Conservation (phyloP, 2,797 vertebrate genomes). For the Loris lydekkerianus region DNA sequence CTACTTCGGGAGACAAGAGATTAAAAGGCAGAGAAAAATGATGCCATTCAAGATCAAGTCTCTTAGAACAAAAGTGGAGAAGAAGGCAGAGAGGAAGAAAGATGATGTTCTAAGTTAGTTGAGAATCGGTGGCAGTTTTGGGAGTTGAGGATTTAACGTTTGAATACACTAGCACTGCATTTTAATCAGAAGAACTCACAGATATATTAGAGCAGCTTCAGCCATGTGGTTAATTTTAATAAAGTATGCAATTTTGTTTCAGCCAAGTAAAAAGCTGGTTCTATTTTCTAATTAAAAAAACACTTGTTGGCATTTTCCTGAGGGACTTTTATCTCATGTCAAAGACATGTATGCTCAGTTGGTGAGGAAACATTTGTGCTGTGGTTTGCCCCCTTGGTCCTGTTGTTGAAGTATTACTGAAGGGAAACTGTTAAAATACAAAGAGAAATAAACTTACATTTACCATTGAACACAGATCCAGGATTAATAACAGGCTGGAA, state of each 20-base stretch:
- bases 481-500: constrained; percentile 62
- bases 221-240: constrained; percentile 9
- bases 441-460: constrained; percentile 58
- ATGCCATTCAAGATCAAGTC: not conserved
- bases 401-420: constrained; percentile 9
- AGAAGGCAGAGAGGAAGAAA: not conserved
- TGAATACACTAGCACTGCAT: not conserved
- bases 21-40: constrained; percentile 43
- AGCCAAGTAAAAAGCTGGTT: constrained; percentile 24
- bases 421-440: constrained; percentile 59
- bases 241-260: constrained; percentile 48
- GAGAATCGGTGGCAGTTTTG: not conserved
- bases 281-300: constrained; percentile 56
- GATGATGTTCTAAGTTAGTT: not conserved
- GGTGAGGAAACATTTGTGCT: not conserved
- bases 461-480: constrained; percentile 53
- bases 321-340: not conserved
- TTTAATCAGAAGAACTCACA: constrained; percentile 39
- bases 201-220: not conserved
- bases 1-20: not conserved
- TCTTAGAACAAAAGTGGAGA: constrained; percentile 31
- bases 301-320: constrained; percentile 30
- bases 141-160: not conserved
- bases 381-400: not conserved
- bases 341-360: not conserved